Conservation (phyloP, 2,888 invertebrate genomes). For the Heteromurus nitidus region DNA sequence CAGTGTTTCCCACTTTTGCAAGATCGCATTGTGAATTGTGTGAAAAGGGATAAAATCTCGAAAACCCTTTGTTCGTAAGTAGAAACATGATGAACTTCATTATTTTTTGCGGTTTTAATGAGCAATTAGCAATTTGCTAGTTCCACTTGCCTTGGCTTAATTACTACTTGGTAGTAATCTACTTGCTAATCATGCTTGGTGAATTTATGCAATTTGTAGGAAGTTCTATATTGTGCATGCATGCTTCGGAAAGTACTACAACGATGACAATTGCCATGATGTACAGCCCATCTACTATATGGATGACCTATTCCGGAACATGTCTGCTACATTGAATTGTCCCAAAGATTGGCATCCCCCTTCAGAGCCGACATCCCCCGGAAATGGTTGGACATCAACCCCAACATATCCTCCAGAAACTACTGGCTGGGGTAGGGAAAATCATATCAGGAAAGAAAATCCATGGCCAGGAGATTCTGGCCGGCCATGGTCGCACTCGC, state of each 20-base stretch:
- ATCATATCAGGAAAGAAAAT: slow-evolving; percentile 43
- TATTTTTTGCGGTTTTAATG: too few species aligned
- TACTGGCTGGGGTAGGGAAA: slow-evolving; percentile 43
- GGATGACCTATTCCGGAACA: slow-evolving; percentile 61
- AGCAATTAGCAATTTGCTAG: too few species aligned
- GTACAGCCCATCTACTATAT: slow-evolving; percentile 59
- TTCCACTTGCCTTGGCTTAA: too few species aligned
- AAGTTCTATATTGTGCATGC: slow-evolving; percentile 62
- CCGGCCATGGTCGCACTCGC: slow-evolving; percentile 21
- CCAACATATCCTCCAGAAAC: slow-evolving; percentile 6
- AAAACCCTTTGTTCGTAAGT: slow-evolving; percentile 56
- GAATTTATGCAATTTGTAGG: slow-evolving; percentile 17
- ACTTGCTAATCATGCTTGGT: neutral
- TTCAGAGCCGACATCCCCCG: neutral
- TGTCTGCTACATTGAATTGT: slow-evolving; percentile 49
- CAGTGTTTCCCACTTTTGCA: slow-evolving; percentile 64
- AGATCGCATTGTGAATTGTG: slow-evolving; percentile 65
- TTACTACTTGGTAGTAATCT: too few species aligned
- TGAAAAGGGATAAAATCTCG: slow-evolving; percentile 55
- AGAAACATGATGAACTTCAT: neutral
- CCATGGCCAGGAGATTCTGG: slow-evolving; percentile 46
- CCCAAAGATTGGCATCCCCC: slow-evolving; percentile 39
- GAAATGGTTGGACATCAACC: neutral
- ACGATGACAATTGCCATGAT: slow-evolving; percentile 59
- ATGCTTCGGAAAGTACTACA: slow-evolving; percentile 63